A percentile compares a stretch with the other conserved stretches of the same genome.
These are phyloP conservation scores for Lasiurus cinereus DNA, from an alignment of 2,113 vertebrate genomes.

Conservation along the genomic window DNA sequence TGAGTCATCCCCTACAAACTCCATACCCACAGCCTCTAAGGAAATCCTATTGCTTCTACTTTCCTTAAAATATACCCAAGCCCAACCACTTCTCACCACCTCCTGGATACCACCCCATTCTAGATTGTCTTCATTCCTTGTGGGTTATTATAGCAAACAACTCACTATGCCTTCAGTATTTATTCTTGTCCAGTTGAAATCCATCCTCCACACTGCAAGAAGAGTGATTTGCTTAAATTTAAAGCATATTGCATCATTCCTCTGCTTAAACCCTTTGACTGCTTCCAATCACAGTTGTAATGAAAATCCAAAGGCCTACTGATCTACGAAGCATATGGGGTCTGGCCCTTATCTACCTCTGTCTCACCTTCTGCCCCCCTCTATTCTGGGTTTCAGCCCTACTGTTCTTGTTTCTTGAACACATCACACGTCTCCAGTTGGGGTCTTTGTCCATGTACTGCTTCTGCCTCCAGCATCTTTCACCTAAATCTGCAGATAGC, in stretches of 20 bases:
- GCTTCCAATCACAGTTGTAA: not conserved
- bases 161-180: not conserved
- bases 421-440: not conserved
- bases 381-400: not conserved
- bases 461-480: not conserved
- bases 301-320: not conserved
- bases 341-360: not conserved
- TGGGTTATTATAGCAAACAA: not conserved
- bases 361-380: not conserved
- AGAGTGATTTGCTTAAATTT: not conserved
- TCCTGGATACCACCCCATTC: not conserved
- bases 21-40: not conserved
- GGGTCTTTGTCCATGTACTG: not conserved
- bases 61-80: not conserved
- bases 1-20: not conserved
- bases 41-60: not conserved
- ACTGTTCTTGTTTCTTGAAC: not conserved
- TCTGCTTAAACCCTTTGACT: not conserved
- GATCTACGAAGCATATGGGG: fast-evolving
- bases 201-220: not conserved
- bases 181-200: slow-evolving; percentile 16
- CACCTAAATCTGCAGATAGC: not conserved
- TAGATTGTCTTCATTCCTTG: not conserved
- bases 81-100: not conserved
- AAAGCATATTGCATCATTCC: not conserved